Base-by-base conservation (phyloP, 2,888 invertebrate genomes). In the Cheiracanthium punctorium region DNA sequence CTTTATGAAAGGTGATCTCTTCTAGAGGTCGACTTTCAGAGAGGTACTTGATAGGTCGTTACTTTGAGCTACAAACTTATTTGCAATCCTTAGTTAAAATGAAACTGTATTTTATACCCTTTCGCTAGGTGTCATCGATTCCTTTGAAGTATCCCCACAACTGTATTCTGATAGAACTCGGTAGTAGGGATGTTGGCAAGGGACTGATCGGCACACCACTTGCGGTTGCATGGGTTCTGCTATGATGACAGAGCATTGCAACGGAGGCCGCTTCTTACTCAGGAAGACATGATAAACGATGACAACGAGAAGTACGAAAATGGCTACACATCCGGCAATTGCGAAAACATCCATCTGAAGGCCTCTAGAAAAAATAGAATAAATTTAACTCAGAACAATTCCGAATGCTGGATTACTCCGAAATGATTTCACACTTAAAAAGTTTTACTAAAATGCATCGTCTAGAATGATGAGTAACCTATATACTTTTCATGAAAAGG, bases 141-240 rank as follows among this genome's bases (percentile, higher is more conserved):
- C 43, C 20, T 41, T 28, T 20, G 65, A 33, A 1, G 28, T 12
- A 29, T 52, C 48, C 8, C 70, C 28, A 24, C 28, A 69, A 8
- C 37, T 65, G n/a, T 52, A 86, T 52, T 86, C 86, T 10, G 80
- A 86, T 20, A 86, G 80, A 20, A 86, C 86, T 71, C 86, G 58
- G 17, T 86, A 86, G 48, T 86, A 86, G 1, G 86, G 86, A 76
- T 86, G 86, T 24, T 86, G 86, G n/a, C 86, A 86, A 1, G 86
- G 86, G 14, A 86, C 80, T 4, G 86, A 71, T 30, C 70, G 24
- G 32, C 86, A 86, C 7, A 76, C 24, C n/a, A 86, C 52, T 29
- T 86, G 80, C 5, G 86, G 86, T 20, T 86, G 80, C 1, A 86
- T 32, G 14, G 70, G 70, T 30, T 86, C 86, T 4, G 86, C 37